Percentiles rank a stretch among this genome's conserved stretches.
These are phyloP conservation scores for Copidosoma aretas DNA, from an alignment of 2,888 invertebrate species.

Conservation along the genomic window DNA sequence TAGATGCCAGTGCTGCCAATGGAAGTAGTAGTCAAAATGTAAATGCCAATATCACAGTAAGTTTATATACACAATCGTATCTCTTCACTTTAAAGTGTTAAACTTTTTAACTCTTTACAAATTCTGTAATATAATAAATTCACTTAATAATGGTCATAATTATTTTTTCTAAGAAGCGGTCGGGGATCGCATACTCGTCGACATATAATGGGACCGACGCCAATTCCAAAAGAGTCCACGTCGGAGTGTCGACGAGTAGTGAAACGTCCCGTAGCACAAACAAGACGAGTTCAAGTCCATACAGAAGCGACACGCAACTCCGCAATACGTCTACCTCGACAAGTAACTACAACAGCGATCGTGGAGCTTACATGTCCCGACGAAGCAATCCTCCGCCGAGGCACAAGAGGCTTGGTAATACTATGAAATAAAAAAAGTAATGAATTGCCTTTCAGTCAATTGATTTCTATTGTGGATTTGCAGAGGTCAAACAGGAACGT, in stretches of 20 bases:
- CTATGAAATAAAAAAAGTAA: no score
- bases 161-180: constrained; percentile 66
- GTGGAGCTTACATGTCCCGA: constrained; percentile 58
- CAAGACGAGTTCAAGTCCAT: constrained; percentile 92
- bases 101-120: not conserved
- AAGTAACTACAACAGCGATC: constrained; percentile 77
- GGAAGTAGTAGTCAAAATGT: constrained; percentile 80
- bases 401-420: constrained; percentile 30
- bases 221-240: constrained; percentile 74
- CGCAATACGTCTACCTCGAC: constrained; percentile 86
- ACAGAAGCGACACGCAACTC: constrained; percentile 83
- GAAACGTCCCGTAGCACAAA: constrained; percentile 94
- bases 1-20: constrained; percentile 76
- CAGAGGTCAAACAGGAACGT: constrained; percentile 32
- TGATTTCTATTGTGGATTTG: not conserved
- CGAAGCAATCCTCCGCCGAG: constrained; percentile 48
- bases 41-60: constrained; percentile 62
- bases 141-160: constrained; percentile 38
- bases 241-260: constrained; percentile 93
- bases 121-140: not conserved
- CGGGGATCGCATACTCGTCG: constrained; percentile 82
- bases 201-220: constrained; percentile 78
- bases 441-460: no score
- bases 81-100: not conserved
- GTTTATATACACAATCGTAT: no score